Percentiles rank a stretch among this genome's conserved stretches.
phyloP scores from a whole-genome alignment of 2,888 invertebrate species.

The Apeira syringaria region DNA sequence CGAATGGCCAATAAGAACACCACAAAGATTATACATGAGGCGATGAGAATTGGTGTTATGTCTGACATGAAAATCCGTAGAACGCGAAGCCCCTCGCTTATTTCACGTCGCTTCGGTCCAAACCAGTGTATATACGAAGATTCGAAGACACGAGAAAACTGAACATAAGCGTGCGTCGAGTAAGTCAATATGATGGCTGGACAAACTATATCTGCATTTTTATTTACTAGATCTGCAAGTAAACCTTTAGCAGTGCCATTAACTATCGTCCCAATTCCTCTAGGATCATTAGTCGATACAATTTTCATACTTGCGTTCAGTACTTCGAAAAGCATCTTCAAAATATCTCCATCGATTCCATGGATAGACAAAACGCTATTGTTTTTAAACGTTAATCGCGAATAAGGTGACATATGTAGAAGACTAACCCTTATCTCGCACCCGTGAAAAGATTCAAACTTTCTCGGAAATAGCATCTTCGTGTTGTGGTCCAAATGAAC shows the following conservation, averaged over 20 bases:
- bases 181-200: slow-evolving; percentile 42
- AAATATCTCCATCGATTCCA: slow-evolving; percentile 47
- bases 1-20: slow-evolving; percentile 18
- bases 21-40: slow-evolving; percentile 18
- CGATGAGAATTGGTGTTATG: slow-evolving; percentile 34
- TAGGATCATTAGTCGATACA: slow-evolving; percentile 29
- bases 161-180: slow-evolving; percentile 38
- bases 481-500: slow-evolving; percentile 31
- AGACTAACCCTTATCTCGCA: slow-evolving; percentile 48
- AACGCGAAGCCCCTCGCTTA: slow-evolving; percentile 48
- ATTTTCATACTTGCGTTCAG: slow-evolving; percentile 49
- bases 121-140: slow-evolving; percentile 47
- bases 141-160: slow-evolving; percentile 42
- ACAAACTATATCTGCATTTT: slow-evolving; percentile 45
- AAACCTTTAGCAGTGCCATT: slow-evolving; percentile 40
- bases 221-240: slow-evolving; percentile 42
- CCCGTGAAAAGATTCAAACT: slow-evolving; percentile 51
- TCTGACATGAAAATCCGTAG: slow-evolving; percentile 47
- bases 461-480: slow-evolving; percentile 44
- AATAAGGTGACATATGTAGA: slow-evolving; percentile 40
- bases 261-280: slow-evolving; percentile 34
- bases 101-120: slow-evolving; percentile 47
- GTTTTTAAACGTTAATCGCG: slow-evolving; percentile 33
- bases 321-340: slow-evolving; percentile 36
- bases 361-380: slow-evolving; percentile 33